Base-by-base conservation (phyloP, 2,888 invertebrate genomes). In the Zaprionus lineosus region DNA sequence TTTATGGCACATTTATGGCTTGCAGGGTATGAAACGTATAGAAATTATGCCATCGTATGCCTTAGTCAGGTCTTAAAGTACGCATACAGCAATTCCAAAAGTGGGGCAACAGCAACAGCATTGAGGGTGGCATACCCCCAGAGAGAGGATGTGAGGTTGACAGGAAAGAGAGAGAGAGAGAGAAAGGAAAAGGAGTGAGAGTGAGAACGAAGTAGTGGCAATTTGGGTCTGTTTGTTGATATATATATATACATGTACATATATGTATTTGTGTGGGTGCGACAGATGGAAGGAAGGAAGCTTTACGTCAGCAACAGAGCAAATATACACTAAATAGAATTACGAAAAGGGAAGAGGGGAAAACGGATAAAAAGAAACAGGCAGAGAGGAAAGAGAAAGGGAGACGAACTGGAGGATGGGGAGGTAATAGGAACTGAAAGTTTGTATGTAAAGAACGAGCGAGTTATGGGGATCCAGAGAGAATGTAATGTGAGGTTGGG, bases 221-320 rank as follows among this genome's bases (percentile, higher is more conserved):
- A 16, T n/a, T 14, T 31, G 24, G 6, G 24, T 24, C 6, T 24
- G 21, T 31, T 50, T 53, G 15, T 31, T 14, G n/a, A n/a, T n/a
- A n/a, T 24, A 24, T 24, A n/a, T n/a, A n/a, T n/a, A n/a, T n/a
- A n/a, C n/a, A n/a, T n/a, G n/a, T n/a, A n/a, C 1, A 37, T 18
- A 29, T 24, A 26, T 43, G 50, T 56, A 34, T 24, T 31, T 33
- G 53, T 15, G 77, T 46, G 52, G 18, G 59, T 19, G 37, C 52
- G 68, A 66, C 62, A 53, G 57, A 53, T 68, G 65, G 60, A 56
- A n/a, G n/a, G n/a, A 78, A 86, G 78, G 86, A 82, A 71, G 61
- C 70, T 84, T 73, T 81, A 41, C 86, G 81, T 81, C 81, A 81
- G 86, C 86, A 62, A 28, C 62, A 64, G 56, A 37, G 73, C 57